phyloP scores from a whole-genome alignment of 2,888 invertebrate genomes.

The Laothoe populi region DNA sequence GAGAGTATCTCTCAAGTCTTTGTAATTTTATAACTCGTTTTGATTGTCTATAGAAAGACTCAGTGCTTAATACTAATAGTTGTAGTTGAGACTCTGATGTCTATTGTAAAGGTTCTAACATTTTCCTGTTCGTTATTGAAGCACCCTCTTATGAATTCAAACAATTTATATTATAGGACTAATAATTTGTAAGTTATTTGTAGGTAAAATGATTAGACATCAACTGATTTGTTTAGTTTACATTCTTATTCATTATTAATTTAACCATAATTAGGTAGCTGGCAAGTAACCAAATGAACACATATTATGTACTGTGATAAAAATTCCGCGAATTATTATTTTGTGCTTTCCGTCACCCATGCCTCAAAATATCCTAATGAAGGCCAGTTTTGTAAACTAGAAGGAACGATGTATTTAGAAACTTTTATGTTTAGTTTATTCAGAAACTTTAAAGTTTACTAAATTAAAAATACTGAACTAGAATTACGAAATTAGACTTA shows the following conservation, averaged over 20 bases:
- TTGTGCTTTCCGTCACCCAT: too few species aligned
- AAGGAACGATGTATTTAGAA: too few species aligned
- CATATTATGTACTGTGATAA: too few species aligned
- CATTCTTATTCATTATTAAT: background rate
- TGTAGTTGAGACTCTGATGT: conserved; percentile 53
- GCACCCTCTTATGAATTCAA: conserved; percentile 39
- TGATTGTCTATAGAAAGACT: conserved; percentile 61
- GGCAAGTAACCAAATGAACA: too few species aligned
- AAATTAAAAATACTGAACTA: too few species aligned
- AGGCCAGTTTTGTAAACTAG: too few species aligned
- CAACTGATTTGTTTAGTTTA: background rate
- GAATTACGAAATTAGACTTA: too few species aligned
- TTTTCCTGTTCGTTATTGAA: conserved; percentile 44
- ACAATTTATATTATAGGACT: conserved; percentile 31
- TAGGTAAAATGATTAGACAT: background rate
- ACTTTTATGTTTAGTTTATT: too few species aligned
- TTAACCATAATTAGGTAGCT: background rate
- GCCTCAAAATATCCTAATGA: too few species aligned
- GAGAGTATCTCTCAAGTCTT: conserved; percentile 65
- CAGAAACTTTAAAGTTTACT: too few species aligned
- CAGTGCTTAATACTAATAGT: conserved; percentile 43
- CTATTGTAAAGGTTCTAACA: conserved; percentile 50
- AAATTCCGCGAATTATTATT: too few species aligned
- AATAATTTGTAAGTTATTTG: background rate
- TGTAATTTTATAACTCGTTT: conserved; percentile 67